Conservation (phyloP, 2,888 invertebrate species). For the Alloplasta piceator region DNA sequence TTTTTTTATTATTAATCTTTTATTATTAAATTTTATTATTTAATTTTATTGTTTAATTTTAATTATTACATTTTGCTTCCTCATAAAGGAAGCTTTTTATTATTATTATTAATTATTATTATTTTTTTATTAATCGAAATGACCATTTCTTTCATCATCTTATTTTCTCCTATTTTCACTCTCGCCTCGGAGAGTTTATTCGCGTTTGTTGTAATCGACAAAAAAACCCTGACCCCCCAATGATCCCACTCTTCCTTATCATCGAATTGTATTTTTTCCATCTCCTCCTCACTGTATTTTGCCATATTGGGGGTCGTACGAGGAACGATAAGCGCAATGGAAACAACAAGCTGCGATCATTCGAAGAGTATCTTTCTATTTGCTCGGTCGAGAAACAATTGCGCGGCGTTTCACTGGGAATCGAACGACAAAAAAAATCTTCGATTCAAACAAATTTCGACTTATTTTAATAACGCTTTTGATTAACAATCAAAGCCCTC, state of each 20-base stretch:
- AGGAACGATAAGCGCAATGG: constrained; percentile 35
- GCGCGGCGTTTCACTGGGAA: neutral
- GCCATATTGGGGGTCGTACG: constrained; percentile 36
- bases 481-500: neutral
- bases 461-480: neutral
- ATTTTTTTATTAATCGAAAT: too few species aligned
- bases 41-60: too few species aligned
- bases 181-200: neutral
- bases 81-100: neutral
- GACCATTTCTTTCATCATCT: constrained; percentile 1
- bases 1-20: too few species aligned
- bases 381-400: constrained; percentile 29
- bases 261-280: constrained; percentile 33
- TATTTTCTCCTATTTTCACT: neutral
- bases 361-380: constrained; percentile 59
- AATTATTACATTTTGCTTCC: too few species aligned
- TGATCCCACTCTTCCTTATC: constrained; percentile 57
- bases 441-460: too few species aligned
- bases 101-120: too few species aligned
- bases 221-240: constrained; percentile 33
- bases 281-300: constrained; percentile 36
- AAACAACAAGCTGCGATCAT: constrained; percentile 56
- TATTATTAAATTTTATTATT: too few species aligned
- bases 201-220: constrained; percentile 15
- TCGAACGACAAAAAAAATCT: too few species aligned